Base-by-base conservation (phyloP, 1,140 invertebrate genomes). In the Lethrus apterus region DNA sequence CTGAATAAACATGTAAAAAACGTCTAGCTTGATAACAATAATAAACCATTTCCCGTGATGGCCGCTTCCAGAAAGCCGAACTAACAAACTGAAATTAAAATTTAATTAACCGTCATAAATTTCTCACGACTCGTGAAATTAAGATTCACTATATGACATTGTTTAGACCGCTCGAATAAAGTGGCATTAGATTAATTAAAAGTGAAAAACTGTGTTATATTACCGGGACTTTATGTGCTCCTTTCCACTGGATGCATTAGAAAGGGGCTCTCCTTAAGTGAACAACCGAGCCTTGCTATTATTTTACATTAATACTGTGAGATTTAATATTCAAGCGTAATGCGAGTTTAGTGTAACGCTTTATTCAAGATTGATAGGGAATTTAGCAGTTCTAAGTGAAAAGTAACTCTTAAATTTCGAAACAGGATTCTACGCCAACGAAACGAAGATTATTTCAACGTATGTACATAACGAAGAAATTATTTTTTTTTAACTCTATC, bases 71-170 rank as follows among this genome's bases (percentile, higher is more conserved):
- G n/a, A n/a, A n/a, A n/a, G n/a, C n/a, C n/a, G n/a, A n/a, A n/a
- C 52, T 38, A 56, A 56, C 55, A 56, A 56, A 47, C 51, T 56
- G 54, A 56, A 56, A 56, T 59, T 59, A 61, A 61, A 61, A 59
- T 59, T 61, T 57, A 57, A 59, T 61, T 59, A 61, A 59, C 55
- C 53, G 42, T 44, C 48, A 59, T 60, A 60, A 60, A 60, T 60
- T 60, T 55, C 13, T 14, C 31, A 18, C 38, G 52, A 53, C 50
- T 54, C 41, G 55, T 49, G 47, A 56, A 57, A 59, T 57, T 57
- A 59, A 57, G 57, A 57, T 57, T 59, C 57, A 59, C 54, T 59
- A 50, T 54, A 56, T 55, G 57, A 55, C 57, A 59, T 59, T 59
- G 57, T 55, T 54, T 54, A 51, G 55, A 46, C 52, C 50, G 52